Evolutionary conservation across 2,888 invertebrate genomes (phyloP).

Genomic region (Heliothis peltigera): DNA sequence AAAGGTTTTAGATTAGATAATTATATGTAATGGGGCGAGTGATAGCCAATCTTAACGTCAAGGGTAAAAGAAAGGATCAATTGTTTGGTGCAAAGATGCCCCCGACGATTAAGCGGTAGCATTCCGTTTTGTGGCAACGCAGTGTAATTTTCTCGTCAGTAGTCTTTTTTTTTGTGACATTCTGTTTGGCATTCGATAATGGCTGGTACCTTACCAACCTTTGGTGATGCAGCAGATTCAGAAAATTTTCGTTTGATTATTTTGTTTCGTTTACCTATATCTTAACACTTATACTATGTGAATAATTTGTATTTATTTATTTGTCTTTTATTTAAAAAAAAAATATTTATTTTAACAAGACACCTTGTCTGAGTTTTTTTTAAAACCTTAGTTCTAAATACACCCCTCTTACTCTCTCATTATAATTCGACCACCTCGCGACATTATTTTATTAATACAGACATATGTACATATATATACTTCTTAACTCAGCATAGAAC

Average conservation of each 20-base stretch:
- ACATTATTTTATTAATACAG: too few relatives aligned
- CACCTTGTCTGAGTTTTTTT: too few relatives aligned
- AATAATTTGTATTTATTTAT: neutral
- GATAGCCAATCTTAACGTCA: conserved; percentile 73
- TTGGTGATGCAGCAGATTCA: conserved; percentile 56
- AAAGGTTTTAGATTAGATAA: conserved; percentile 90
- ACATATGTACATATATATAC: neutral
- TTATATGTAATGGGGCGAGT: conserved; percentile 82
- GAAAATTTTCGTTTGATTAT: conserved; percentile 5
- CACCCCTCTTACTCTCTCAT: too few relatives aligned
- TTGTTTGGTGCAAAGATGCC: conserved; percentile 77
- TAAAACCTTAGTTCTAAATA: too few relatives aligned
- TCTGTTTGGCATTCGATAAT: conserved; percentile 58
- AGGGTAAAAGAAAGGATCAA: conserved; percentile 71
- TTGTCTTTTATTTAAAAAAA: too few relatives aligned
- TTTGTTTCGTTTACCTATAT: neutral
- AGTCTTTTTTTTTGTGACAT: conserved; percentile 53
- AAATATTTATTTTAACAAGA: too few relatives aligned
- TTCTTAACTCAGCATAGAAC: neutral
- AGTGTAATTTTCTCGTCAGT: conserved; percentile 80
- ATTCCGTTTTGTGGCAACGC: conserved; percentile 67
- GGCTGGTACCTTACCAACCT: conserved; percentile 49
- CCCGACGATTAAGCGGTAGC: conserved; percentile 84
- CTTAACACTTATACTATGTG: neutral
- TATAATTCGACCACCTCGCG: too few relatives aligned